phyloP scores from a whole-genome alignment of 2,888 invertebrate genomes.

The Catocala fraxini region DNA sequence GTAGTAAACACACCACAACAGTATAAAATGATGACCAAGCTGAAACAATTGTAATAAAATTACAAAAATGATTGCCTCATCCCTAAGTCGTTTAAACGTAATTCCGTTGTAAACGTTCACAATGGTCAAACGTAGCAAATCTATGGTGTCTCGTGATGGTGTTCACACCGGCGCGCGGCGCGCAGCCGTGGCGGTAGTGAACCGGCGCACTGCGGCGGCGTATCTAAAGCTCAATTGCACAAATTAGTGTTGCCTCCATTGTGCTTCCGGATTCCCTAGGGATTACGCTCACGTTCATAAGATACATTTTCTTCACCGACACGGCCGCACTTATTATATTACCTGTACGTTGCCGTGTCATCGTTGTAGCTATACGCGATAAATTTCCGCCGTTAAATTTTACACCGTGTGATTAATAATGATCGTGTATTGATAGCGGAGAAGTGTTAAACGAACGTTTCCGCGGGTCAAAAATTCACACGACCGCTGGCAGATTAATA shows the following conservation, averaged over 20 bases:
- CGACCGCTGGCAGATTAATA: constrained; percentile 49
- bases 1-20: too few relatives aligned
- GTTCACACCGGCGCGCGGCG: constrained; percentile 50
- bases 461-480: constrained; percentile 58
- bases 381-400: constrained; percentile 52
- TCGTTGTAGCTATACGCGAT: constrained; percentile 41
- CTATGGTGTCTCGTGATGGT: constrained; percentile 42
- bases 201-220: constrained; percentile 51
- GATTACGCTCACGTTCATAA: constrained; percentile 65
- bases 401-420: constrained; percentile 50
- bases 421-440: constrained; percentile 47
- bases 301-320: constrained; percentile 47
- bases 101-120: constrained; percentile 27
- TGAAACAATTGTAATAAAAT: constrained; percentile 4
- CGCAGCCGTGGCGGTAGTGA: constrained; percentile 39
- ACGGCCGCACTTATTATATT: constrained; percentile 41
- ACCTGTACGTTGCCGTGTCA: constrained; percentile 20
- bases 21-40: too few relatives aligned
- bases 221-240: constrained; percentile 79
- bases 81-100: constrained; percentile 18
- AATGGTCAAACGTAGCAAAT: constrained; percentile 54
- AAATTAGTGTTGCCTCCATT: constrained; percentile 72
- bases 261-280: constrained; percentile 81
- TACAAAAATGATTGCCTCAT: constrained; percentile 1
- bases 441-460: constrained; percentile 48